Conservation (phyloP, 1,140 invertebrate species). For the Matsumurasca onukii region DNA sequence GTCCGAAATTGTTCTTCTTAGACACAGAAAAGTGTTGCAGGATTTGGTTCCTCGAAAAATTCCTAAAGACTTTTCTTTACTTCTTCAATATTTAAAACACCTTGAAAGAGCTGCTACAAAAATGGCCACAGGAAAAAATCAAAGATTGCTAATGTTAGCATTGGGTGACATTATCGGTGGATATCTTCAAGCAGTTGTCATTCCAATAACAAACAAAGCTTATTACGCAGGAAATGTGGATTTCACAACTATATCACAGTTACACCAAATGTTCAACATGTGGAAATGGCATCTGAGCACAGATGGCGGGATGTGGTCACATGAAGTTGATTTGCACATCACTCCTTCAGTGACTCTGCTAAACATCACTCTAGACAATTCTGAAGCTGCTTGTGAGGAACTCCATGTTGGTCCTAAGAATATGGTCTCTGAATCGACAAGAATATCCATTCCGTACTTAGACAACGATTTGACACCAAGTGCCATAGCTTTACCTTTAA, state of each 20-base stretch:
- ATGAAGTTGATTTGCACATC: conserved; percentile 27
- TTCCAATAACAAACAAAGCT: conserved; percentile 35
- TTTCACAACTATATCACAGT: conserved; percentile 20
- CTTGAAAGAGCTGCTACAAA: not conserved
- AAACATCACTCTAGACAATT: conserved; percentile 22
- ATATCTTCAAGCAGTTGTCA: conserved; percentile 34
- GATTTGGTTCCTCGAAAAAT: conserved; percentile 34
- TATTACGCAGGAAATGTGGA: conserved; percentile 36
- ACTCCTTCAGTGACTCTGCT: conserved; percentile 32
- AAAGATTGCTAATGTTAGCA: conserved; percentile 11
- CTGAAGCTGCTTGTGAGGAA: conserved; percentile 30
- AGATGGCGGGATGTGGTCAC: conserved; percentile 35
- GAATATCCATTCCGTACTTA: conserved; percentile 36
- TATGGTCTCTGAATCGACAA: conserved; percentile 16
- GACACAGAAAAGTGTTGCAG: conserved; percentile 36
- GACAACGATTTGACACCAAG: conserved; percentile 36
- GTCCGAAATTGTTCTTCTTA: conserved; percentile 24
- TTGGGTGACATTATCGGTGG: conserved; percentile 38
- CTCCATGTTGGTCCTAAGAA: not conserved
- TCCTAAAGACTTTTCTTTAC: conserved; percentile 30
- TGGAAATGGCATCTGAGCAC: conserved; percentile 35
- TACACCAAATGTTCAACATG: conserved; percentile 27
- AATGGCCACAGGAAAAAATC: not conserved
- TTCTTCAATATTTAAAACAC: conserved; percentile 32
- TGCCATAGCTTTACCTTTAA: conserved; percentile 37